These are phyloP conservation scores for Pseudomyrmex sp. DNA, from an alignment of 1,140 invertebrate genomes.

Conservation along the genomic window DNA sequence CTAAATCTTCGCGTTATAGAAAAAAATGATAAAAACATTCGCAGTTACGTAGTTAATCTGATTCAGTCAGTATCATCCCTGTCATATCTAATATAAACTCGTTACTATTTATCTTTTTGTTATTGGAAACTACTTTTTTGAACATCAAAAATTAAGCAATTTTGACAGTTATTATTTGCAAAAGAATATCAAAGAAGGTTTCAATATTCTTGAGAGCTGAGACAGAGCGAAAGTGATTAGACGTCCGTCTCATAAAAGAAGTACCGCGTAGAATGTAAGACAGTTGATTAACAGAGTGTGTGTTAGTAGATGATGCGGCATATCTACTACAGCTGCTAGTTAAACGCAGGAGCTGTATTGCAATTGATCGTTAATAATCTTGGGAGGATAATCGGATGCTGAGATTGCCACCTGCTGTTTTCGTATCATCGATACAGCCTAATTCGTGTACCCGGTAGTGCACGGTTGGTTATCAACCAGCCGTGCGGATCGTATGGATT, in stretches of 20 bases:
- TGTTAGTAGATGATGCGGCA: conserved; percentile 42
- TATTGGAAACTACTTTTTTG: neutral
- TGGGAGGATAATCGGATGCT: conserved; percentile 48
- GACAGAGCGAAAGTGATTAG: conserved; percentile 17
- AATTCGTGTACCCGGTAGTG: conserved; percentile 66
- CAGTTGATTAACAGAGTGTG: conserved; percentile 28
- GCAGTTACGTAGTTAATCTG: conserved; percentile 4
- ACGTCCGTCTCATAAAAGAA: neutral
- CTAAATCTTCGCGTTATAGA: conserved; percentile 43
- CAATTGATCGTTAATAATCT: conserved; percentile 52
- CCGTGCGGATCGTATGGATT: conserved; percentile 63
- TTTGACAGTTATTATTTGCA: neutral
- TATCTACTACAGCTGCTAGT: conserved; percentile 26
- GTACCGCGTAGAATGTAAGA: conserved; percentile 41
- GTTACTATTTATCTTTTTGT: neutral
- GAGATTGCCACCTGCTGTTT: conserved; percentile 69
- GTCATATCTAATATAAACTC: conserved; percentile 6
- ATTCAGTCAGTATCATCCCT: neutral
- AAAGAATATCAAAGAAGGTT: neutral
- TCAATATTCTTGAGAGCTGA: too few species aligned
- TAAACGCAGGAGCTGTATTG: conserved; percentile 41
- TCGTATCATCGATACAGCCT: conserved; percentile 58
- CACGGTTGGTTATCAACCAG: conserved; percentile 56
- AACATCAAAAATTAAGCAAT: neutral
- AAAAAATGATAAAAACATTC: conserved; percentile 6